A percentile compares a stretch with the other conserved stretches of the same genome.
Evolutionary conservation across 2,113 vertebrate genomes (phyloP).

Genomic region (Podarcis cretensis): DNA sequence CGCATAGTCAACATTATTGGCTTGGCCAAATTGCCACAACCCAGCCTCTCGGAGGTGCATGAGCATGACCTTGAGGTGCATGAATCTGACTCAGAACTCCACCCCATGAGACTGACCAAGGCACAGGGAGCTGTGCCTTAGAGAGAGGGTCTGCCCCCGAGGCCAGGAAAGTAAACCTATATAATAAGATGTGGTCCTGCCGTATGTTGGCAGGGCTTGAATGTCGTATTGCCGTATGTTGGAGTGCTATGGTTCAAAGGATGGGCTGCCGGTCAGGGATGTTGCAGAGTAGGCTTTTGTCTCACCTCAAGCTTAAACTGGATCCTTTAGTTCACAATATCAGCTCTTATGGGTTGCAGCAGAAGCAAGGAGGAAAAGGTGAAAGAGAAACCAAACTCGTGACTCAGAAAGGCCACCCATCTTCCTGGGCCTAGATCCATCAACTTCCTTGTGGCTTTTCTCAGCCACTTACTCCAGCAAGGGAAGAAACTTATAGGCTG

Average conservation of each 20-base stretch:
- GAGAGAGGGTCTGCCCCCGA: neutral
- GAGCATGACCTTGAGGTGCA: neutral
- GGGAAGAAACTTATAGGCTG: too few relatives aligned
- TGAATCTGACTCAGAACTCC: neutral
- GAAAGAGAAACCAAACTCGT: too few relatives aligned
- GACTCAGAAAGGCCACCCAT: too few relatives aligned
- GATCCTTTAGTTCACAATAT: too few relatives aligned
- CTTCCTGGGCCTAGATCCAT: too few relatives aligned
- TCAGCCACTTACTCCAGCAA: too few relatives aligned
- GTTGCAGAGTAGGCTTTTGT: too few relatives aligned
- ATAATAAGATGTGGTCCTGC: neutral
- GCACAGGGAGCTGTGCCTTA: neutral
- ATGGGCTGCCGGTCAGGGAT: neutral
- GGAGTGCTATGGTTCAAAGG: neutral
- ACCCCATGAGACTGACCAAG: neutral
- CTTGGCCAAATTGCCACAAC: too few relatives aligned
- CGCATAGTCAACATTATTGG: neutral
- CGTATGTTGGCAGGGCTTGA: neutral
- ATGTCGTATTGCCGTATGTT: neutral
- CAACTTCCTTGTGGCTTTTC: too few relatives aligned
- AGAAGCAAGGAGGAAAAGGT: too few relatives aligned
- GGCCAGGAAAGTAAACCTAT: neutral
- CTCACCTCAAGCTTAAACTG: too few relatives aligned
- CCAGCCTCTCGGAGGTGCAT: neutral
- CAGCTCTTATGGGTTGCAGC: too few relatives aligned